Conservation (phyloP, 2,797 vertebrate genomes). For the Gallirallus australis region DNA sequence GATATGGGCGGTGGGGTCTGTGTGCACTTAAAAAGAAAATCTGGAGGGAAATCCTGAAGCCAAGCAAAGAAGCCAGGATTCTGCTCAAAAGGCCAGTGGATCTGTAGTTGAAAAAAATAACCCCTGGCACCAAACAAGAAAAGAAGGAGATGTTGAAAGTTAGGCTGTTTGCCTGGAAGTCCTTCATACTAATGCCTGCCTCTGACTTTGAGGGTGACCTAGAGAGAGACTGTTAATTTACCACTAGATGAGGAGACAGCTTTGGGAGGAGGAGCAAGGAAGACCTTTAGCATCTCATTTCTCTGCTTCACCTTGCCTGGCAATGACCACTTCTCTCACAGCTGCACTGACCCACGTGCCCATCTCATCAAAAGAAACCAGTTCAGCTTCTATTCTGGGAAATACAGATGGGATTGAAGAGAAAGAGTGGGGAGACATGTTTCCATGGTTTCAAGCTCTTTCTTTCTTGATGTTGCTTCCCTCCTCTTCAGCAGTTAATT, state of each 20-base stretch:
- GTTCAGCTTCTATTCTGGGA: constrained; percentile 71
- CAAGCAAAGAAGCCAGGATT: constrained; percentile 22
- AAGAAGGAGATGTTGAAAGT: constrained; percentile 35
- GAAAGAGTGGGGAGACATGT: constrained; percentile 13
- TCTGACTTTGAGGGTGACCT: background rate
- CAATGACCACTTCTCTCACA: constrained; percentile 30
- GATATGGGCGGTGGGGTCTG: background rate
- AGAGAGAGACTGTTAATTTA: constrained; percentile 13
- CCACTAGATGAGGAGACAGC: background rate
- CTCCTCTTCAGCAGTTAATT: constrained; percentile 44
- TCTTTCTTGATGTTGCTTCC: constrained; percentile 25
- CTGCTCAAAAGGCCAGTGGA: constrained; percentile 29
- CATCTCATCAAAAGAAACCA: constrained; percentile 55
- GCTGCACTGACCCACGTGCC: constrained; percentile 36
- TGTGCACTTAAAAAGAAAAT: background rate
- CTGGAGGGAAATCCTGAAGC: constrained; percentile 47
- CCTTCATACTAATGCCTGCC: background rate
- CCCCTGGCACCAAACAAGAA: background rate
- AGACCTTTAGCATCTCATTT: background rate
- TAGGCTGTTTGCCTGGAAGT: constrained; percentile 12
- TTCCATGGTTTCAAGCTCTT: constrained; percentile 72
- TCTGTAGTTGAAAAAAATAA: constrained; percentile 20
- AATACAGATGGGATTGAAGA: constrained; percentile 56
- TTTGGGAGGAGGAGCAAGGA: background rate
- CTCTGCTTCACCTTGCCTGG: background rate